Evolutionary conservation across 37 sponge, comb jelly and placozoan genomes (phyloP), one percentile per base, ranked within the genome.

Genomic region (Aphrocallistes beatrix): DNA sequence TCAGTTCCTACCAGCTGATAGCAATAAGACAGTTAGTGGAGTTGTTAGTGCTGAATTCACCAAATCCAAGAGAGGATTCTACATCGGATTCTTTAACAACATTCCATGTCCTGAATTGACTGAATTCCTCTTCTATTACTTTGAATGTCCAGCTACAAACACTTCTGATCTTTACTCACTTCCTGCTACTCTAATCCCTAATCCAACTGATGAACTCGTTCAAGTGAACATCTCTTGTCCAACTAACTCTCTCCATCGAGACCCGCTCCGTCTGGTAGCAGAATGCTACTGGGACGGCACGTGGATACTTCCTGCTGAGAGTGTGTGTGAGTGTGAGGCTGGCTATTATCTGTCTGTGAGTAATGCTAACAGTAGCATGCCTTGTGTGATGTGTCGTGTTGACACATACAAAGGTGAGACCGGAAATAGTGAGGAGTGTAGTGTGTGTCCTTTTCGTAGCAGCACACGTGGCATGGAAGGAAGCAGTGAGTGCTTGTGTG

Each of bases 231-330:
- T 60, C 34, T 32, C 75, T 30, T 32, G 34, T 13, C 28, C 34
- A 3, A 3, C 32, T 30, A 32, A 1, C 34, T 32, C 3, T 60
- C 75, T 60, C 75, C 6, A 3, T 30, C 8, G 17, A 3, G 17
- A 3, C 17, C 75, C 75, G 25, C 49, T 47, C 17, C 13, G 17
- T 47, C 49, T 47, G 49, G 17, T 13, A 47, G 75, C 75, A 3
- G 75, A 60, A 13, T 60, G 75, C 75, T 13, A 60, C 75, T 60
- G 75, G 75, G n/a, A 60, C 75, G 75, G 75, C 34, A 60, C 75
- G 3, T 60, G 75, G 75, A 13, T 19, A 3, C 75, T 60, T 6
- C 75, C 75, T 13, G 75, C 25, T 3, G 75, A 60, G 75, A 28
- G 3, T 60, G 25, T 60, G 17, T 60, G 75, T 13, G 75, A 32